These are phyloP conservation scores for Eulemur mongoz DNA, from an alignment of 2,797 vertebrate species.

Conservation along the genomic window DNA sequence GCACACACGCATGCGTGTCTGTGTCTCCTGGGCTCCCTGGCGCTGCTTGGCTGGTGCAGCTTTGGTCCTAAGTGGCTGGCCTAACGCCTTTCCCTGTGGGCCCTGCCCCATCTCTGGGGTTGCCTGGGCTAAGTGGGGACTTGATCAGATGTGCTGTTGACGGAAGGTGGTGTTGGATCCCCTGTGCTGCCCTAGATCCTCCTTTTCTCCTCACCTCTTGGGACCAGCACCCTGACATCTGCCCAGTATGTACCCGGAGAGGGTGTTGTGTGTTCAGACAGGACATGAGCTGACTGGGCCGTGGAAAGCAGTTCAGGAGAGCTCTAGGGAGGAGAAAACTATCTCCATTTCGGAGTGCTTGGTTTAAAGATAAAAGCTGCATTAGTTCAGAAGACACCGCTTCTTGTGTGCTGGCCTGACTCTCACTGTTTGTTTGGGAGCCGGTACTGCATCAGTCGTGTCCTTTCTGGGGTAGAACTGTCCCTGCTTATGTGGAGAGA, in stretches of 20 bases:
- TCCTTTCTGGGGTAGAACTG: not conserved
- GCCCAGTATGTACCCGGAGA: no score
- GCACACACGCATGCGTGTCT: fast-evolving
- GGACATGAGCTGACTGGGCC: not conserved
- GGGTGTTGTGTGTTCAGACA: not conserved
- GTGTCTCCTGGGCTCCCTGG: not conserved
- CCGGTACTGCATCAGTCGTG: fast-evolving
- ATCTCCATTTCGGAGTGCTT: not conserved
- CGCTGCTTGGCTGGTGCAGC: no score
- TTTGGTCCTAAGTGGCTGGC: not conserved
- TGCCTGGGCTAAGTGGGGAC: fast-evolving
- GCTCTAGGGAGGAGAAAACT: not conserved
- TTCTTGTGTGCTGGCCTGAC: fast-evolving
- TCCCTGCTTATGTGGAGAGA: not conserved
- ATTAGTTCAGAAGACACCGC: not conserved
- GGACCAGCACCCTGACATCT: not conserved
- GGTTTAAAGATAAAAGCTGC: not conserved
- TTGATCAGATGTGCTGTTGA: not conserved
- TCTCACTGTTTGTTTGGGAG: not conserved
- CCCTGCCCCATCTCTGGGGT: not conserved
- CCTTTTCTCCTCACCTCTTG: not conserved
- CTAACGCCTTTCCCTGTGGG: fast-evolving
- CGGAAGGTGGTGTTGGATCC: not conserved
- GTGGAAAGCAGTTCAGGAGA: not conserved
- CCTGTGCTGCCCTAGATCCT: not conserved